A percentile compares a stretch with the other conserved stretches of the same genome.
Evolutionary conservation across 2,797 vertebrate species (phyloP).

Genomic region (Fratercula arctica): DNA sequence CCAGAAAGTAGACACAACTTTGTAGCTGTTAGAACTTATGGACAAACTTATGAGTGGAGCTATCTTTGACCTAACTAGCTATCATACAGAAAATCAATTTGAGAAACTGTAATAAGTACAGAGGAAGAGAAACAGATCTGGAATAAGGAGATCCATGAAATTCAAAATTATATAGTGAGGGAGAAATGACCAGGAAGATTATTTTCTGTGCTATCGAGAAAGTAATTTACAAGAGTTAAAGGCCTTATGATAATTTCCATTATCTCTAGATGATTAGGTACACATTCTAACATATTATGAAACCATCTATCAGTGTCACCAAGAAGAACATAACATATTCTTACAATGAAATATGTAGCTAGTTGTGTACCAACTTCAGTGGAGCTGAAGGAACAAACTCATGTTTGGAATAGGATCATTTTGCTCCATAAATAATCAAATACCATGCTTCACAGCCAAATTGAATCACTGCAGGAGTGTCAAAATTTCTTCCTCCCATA

Average conservation of each 20-base stretch:
- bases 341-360: not conserved
- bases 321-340: not conserved
- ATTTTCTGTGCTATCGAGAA: not conserved
- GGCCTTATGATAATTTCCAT: not conserved
- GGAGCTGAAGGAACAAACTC: not conserved
- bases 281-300: not conserved
- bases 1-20: not conserved
- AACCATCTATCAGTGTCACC: not conserved
- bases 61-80: not conserved
- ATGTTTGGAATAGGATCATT: not conserved
- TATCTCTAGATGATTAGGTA: constrained; percentile 16
- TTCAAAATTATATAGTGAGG: not conserved
- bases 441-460: not conserved
- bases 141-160: not conserved
- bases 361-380: not conserved
- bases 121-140: not conserved
- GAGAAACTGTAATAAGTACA: not conserved
- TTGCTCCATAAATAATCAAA: not conserved
- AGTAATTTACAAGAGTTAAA: constrained; percentile 1
- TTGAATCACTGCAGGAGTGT: not conserved
- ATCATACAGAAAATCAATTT: not conserved
- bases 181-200: not conserved
- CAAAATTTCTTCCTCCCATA: not conserved
- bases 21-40: not conserved
- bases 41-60: not conserved